phyloP scores from a whole-genome alignment of 1,140 invertebrate genomes.

The Hyphantria cunea region DNA sequence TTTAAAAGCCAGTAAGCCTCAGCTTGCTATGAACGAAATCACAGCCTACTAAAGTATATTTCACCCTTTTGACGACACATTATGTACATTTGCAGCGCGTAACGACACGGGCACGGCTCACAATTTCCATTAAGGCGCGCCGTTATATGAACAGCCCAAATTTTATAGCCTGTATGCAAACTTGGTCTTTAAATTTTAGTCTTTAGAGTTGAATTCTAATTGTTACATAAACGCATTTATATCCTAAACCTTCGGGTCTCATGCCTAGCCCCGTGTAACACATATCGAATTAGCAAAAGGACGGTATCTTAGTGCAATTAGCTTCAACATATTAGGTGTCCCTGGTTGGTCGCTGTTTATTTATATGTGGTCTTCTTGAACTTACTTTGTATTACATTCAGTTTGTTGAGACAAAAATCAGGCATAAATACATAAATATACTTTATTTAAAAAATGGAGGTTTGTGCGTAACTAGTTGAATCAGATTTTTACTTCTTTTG shows the following conservation, averaged over 20 bases:
- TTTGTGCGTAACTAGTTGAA: no score
- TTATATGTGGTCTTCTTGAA: no score
- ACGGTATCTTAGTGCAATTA: constrained; percentile 79
- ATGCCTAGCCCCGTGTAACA: constrained; percentile 67
- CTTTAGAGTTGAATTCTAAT: constrained; percentile 36
- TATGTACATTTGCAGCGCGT: constrained; percentile 78
- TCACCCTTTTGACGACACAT: constrained; percentile 80
- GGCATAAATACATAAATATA: no score
- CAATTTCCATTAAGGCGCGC: constrained; percentile 73
- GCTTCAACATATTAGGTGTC: constrained; percentile 44
- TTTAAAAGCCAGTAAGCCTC: constrained; percentile 64
- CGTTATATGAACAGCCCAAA: constrained; percentile 55
- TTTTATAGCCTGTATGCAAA: constrained; percentile 36
- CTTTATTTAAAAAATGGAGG: no score
- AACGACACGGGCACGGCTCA: constrained; percentile 76
- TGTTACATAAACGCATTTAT: constrained; percentile 37
- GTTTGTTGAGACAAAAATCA: no score
- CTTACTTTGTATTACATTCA: no score
- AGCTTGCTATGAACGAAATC: constrained; percentile 66
- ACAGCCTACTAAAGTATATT: constrained; percentile 75
- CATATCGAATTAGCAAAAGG: constrained; percentile 78
- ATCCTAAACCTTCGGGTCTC: constrained; percentile 33
- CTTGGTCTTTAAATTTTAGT: constrained; percentile 42
- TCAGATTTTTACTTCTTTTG: no score
- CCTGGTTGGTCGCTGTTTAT: neutral